phyloP scores from a whole-genome alignment of 2,888 invertebrate genomes.

The Bedellia somnulentella region DNA sequence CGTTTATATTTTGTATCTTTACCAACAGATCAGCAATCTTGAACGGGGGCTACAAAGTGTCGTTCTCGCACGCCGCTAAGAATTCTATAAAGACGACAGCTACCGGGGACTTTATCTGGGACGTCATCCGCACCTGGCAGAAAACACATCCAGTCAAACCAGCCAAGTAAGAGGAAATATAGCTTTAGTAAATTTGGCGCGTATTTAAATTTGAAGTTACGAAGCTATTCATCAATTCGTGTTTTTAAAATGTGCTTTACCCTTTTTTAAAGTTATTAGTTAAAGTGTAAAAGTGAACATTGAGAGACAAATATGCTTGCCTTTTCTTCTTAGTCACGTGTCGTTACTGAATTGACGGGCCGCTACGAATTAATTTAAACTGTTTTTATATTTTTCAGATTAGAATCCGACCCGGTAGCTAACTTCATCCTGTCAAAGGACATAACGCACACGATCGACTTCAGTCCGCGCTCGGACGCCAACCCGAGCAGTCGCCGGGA shows the following conservation, averaged over 20 bases:
- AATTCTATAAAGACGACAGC: constrained; percentile 93
- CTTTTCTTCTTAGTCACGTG: too few species aligned
- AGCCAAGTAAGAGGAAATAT: constrained; percentile 38
- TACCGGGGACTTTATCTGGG: constrained; percentile 86
- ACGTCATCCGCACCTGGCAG: constrained; percentile 84
- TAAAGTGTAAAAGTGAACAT: too few species aligned
- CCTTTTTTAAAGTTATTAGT: too few species aligned
- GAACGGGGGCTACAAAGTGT: constrained; percentile 88
- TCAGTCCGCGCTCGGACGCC: constrained; percentile 65
- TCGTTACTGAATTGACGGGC: too few species aligned
- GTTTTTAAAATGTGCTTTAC: too few species aligned
- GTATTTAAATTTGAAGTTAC: background rate
- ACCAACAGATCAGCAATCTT: constrained; percentile 80
- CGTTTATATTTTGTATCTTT: constrained; percentile 1
- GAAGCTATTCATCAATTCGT: too few species aligned
- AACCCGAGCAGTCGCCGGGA: constrained; percentile 78
- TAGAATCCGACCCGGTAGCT: constrained; percentile 48
- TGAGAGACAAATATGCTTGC: too few species aligned
- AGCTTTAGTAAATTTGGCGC: background rate
- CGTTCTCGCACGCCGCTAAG: constrained; percentile 87
- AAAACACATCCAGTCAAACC: constrained; percentile 66
- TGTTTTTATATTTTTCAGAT: constrained; percentile 15
- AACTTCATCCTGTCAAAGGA: constrained; percentile 57
- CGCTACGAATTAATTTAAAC: too few species aligned
- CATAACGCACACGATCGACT: constrained; percentile 41